These are phyloP conservation scores for Ferrisia virgata DNA, from an alignment of 2,888 invertebrate genomes.

Conservation along the genomic window DNA sequence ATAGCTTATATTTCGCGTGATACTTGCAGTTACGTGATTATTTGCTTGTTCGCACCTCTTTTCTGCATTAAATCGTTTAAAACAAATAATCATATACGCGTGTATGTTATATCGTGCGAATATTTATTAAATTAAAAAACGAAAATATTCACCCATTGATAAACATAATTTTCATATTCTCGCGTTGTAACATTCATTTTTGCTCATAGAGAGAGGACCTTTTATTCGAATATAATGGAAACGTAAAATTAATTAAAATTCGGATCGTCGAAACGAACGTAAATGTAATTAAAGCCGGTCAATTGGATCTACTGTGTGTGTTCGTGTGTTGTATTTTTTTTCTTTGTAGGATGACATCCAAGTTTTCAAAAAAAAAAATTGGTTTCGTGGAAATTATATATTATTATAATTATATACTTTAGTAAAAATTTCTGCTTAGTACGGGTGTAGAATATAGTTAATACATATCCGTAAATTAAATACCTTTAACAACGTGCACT, in stretches of 20 bases:
- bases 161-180: neutral
- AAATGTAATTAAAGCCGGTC: neutral
- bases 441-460: too few species aligned
- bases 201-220: neutral
- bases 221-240: neutral
- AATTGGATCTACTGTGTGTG: neutral
- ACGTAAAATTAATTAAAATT: neutral
- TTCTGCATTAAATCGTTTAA: too few species aligned
- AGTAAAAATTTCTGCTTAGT: too few species aligned
- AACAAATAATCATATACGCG: too few species aligned
- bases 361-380: neutral
- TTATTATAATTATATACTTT: neutral
- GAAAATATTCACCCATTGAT: too few species aligned
- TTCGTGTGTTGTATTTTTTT: neutral
- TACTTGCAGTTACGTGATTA: too few species aligned
- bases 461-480: too few species aligned
- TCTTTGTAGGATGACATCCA: neutral
- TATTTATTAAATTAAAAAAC: too few species aligned
- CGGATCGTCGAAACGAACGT: neutral
- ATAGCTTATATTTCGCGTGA: too few species aligned
- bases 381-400: neutral
- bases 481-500: too few species aligned
- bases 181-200: neutral
- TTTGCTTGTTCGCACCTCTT: too few species aligned
- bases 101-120: too few species aligned